These are phyloP conservation scores for Creontiades dilutus DNA, from an alignment of 2,888 invertebrate species.

Conservation along the genomic window DNA sequence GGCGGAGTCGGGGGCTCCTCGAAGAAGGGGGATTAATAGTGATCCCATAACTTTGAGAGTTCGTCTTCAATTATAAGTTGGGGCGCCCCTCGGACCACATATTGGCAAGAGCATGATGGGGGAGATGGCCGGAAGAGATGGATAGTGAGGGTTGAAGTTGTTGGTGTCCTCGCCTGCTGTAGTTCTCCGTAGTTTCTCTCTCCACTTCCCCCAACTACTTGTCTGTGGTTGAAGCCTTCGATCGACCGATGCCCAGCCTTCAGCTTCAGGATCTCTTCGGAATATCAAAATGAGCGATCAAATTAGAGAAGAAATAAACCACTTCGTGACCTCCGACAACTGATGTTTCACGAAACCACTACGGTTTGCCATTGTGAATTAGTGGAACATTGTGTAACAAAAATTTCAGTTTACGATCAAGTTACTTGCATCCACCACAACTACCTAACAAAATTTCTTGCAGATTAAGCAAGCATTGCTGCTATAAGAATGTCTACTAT, in stretches of 20 bases:
- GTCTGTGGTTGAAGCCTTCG: slow-evolving; percentile 21
- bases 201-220: slow-evolving; percentile 15
- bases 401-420: too few species aligned
- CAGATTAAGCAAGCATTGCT: too few species aligned
- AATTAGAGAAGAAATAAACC: not conserved
- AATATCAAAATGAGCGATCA: not conserved
- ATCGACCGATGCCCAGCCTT: not conserved
- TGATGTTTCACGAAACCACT: too few species aligned
- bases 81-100: slow-evolving; percentile 52
- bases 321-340: too few species aligned
- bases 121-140: slow-evolving; percentile 35
- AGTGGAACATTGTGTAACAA: too few species aligned
- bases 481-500: too few species aligned
- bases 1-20: not conserved
- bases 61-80: slow-evolving; percentile 64
- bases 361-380: too few species aligned
- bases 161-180: slow-evolving; percentile 32
- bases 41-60: slow-evolving; percentile 60
- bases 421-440: too few species aligned
- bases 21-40: slow-evolving; percentile 54
- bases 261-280: slow-evolving; percentile 11
- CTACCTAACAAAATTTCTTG: too few species aligned
- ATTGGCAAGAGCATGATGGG: slow-evolving; percentile 60
- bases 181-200: not conserved
- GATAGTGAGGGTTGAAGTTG: slow-evolving; percentile 30